These are phyloP conservation scores for Neoitamus cyanurus DNA, from an alignment of 2,888 invertebrate species.

Conservation along the genomic window DNA sequence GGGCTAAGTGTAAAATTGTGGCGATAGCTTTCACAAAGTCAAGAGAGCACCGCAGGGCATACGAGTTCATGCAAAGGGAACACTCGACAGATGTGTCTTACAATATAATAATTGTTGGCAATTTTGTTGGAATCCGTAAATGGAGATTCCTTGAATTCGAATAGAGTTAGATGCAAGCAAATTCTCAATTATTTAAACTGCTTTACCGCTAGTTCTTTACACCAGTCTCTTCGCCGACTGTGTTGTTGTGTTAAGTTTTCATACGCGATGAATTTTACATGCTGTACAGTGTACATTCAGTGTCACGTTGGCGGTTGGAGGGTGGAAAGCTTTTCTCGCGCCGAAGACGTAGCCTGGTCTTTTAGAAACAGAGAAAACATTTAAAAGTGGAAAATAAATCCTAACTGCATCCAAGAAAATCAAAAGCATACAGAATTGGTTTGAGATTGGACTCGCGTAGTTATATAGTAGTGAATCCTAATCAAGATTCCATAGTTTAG, in stretches of 20 bases:
- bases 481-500: too few relatives aligned
- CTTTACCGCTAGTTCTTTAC: background rate
- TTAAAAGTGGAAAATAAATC: too few relatives aligned
- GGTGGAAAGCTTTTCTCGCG: background rate
- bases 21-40: conserved; percentile 3
- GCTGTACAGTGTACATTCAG: background rate
- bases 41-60: background rate
- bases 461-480: too few relatives aligned
- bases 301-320: background rate
- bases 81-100: background rate
- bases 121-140: background rate
- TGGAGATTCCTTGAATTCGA: background rate
- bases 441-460: too few relatives aligned
- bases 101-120: background rate
- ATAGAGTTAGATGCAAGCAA: background rate
- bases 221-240: background rate
- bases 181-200: background rate
- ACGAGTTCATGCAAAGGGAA: background rate
- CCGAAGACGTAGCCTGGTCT: too few relatives aligned
- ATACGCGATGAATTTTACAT: background rate
- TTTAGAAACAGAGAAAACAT: too few relatives aligned
- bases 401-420: too few relatives aligned
- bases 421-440: too few relatives aligned
- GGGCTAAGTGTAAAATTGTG: conserved; percentile 17
- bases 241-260: background rate